Conservation (phyloP, 2,113 vertebrate species). For the Anas platyrhynchos region DNA sequence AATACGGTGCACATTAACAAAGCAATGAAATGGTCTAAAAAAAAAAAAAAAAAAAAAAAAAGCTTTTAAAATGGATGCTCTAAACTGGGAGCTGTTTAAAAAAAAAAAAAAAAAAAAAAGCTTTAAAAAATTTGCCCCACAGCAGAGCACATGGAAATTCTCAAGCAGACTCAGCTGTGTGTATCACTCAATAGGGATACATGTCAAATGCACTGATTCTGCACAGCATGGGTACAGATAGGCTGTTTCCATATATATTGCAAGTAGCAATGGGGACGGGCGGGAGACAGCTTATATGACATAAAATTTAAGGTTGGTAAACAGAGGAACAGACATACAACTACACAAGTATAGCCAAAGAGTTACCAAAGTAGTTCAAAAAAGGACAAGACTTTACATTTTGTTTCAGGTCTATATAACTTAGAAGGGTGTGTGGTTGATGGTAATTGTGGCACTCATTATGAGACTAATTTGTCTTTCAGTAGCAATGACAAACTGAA, state of each 20-base stretch:
- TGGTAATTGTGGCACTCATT: not conserved
- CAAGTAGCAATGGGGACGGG: not conserved
- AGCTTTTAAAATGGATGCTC: too few species aligned
- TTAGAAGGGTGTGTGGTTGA: not conserved
- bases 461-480: not conserved
- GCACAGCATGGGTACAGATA: not conserved
- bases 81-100: too few species aligned
- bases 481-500: not conserved
- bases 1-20: not conserved
- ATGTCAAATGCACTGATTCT: fast-evolving
- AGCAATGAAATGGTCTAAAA: not conserved
- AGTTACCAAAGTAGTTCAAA: not conserved
- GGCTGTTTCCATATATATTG: not conserved
- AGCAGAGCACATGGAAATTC: not conserved
- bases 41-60: too few species aligned
- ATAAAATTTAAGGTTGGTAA: not conserved
- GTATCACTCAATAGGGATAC: not conserved
- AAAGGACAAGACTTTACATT: not conserved
- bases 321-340: not conserved
- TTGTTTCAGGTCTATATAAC: not conserved
- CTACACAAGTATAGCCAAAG: not conserved
- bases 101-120: too few species aligned
- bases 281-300: not conserved
- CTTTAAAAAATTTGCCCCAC: not conserved
- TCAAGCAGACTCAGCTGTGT: not conserved